A percentile compares a stretch with the other conserved stretches of the same genome.
phyloP scores from a whole-genome alignment of 2,888 invertebrate species.

The Patella ulyssiponensis region DNA sequence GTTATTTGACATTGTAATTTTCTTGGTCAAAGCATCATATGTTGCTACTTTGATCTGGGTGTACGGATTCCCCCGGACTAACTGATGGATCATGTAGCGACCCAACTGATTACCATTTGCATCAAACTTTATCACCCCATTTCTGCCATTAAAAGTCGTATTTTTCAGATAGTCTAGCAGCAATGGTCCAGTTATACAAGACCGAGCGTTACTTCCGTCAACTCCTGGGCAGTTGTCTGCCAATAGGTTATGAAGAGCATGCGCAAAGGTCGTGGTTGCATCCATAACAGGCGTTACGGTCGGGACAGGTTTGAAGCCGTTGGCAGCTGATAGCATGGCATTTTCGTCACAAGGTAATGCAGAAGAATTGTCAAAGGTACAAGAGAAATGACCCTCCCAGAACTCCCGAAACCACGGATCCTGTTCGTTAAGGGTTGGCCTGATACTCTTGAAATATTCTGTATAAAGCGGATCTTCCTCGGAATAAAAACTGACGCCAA shows the following conservation, averaged over 20 bases:
- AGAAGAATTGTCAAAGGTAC: slow-evolving; percentile 38
- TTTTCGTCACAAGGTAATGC: slow-evolving; percentile 14
- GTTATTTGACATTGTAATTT: neutral
- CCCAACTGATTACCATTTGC: slow-evolving; percentile 31
- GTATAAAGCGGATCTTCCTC: slow-evolving; percentile 41
- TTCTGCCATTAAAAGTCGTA: slow-evolving; percentile 27
- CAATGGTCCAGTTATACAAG: slow-evolving; percentile 26
- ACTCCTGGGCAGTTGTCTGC: slow-evolving; percentile 38
- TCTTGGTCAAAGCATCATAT: slow-evolving; percentile 18
- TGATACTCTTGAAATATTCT: slow-evolving; percentile 49
- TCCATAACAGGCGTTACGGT: slow-evolving; percentile 46
- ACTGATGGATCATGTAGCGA: slow-evolving; percentile 31
- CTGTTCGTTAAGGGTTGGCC: slow-evolving; percentile 28
- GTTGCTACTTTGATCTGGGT: slow-evolving; percentile 20
- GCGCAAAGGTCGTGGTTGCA: slow-evolving; percentile 52
- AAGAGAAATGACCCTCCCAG: slow-evolving; percentile 55
- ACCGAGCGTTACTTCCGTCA: neutral
- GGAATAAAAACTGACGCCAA: slow-evolving; percentile 42
- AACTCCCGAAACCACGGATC: slow-evolving; percentile 61
- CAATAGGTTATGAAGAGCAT: slow-evolving; percentile 48
- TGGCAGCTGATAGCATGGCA: slow-evolving; percentile 6
- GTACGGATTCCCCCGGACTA: neutral
- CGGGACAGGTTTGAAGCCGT: slow-evolving; percentile 14
- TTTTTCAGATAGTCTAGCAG: slow-evolving; percentile 29
- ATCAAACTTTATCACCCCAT: slow-evolving; percentile 32